Conservation (phyloP, 2,888 invertebrate species). For the Mellilla xanthometata region DNA sequence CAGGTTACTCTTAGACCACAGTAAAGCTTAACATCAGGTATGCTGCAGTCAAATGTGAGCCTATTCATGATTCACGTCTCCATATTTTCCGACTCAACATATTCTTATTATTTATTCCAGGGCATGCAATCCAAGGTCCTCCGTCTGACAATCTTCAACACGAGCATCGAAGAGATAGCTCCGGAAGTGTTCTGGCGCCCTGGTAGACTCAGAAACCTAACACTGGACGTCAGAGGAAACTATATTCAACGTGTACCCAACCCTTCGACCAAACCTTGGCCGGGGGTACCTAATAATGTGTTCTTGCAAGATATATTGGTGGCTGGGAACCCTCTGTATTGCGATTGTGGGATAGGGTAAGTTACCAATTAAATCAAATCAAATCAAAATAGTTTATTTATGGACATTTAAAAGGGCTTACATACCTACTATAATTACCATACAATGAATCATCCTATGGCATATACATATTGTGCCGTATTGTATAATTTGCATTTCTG, state of each 20-base stretch:
- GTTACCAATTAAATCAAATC: slow-evolving; percentile 26
- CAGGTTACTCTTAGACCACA: too few species aligned
- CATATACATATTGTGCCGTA: too few species aligned
- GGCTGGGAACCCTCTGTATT: slow-evolving; percentile 88
- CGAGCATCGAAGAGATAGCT: slow-evolving; percentile 87
- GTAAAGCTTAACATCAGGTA: too few species aligned
- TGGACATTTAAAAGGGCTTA: too few species aligned
- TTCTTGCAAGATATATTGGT: slow-evolving; percentile 89
- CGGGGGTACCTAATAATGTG: slow-evolving; percentile 86
- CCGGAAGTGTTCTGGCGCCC: slow-evolving; percentile 86
- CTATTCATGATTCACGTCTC: too few species aligned
- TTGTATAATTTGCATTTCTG: too few species aligned
- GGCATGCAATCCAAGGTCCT: slow-evolving; percentile 89
- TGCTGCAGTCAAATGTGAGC: too few species aligned
- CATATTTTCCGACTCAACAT: too few species aligned
- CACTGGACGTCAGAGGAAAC: slow-evolving; percentile 87
- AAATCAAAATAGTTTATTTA: too few species aligned
- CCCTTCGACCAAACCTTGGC: slow-evolving; percentile 88
- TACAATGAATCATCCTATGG: too few species aligned
- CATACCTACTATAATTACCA: too few species aligned
- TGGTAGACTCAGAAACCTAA: slow-evolving; percentile 87
- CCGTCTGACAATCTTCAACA: slow-evolving; percentile 88
- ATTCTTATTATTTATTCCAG: slow-evolving; percentile 62
- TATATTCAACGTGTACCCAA: slow-evolving; percentile 87
- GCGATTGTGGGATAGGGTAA: slow-evolving; percentile 93